phyloP scores from a whole-genome alignment of 2,888 invertebrate species.

The Rhagonycha lutea region DNA sequence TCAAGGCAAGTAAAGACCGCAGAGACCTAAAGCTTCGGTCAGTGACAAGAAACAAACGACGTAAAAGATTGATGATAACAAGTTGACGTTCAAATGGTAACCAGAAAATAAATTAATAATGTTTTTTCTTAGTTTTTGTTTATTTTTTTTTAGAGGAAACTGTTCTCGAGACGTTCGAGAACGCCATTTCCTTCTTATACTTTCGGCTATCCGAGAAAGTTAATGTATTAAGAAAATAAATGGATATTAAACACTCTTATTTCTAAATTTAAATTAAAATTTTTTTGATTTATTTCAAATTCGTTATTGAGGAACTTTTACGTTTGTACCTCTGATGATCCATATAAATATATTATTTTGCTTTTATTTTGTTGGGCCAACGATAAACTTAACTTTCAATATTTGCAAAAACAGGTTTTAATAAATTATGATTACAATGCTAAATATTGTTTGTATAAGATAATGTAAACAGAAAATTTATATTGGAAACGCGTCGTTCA shows the following conservation, averaged over 20 bases:
- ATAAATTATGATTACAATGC: not conserved
- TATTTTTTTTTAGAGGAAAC: slow-evolving; percentile 18
- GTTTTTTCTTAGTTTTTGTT: slow-evolving; percentile 39
- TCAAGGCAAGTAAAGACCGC: slow-evolving; percentile 29
- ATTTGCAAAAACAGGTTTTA: not conserved
- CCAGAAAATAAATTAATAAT: slow-evolving; percentile 52
- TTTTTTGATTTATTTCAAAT: not conserved
- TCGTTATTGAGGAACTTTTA: no score
- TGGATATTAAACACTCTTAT: not conserved
- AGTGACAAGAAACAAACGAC: slow-evolving; percentile 52
- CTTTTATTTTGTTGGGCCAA: not conserved
- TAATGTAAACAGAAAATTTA: slow-evolving; percentile 6
- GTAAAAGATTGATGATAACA: slow-evolving; percentile 52
- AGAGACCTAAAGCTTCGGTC: slow-evolving; percentile 34
- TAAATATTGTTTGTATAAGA: not conserved
- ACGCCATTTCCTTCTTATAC: not conserved
- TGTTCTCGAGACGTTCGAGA: not conserved
- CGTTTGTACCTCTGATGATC: no score
- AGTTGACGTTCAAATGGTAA: slow-evolving; percentile 49
- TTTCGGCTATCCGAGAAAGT: not conserved
- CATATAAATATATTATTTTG: not conserved
- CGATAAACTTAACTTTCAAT: not conserved
- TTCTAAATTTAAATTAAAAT: not conserved
- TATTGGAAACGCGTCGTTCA: slow-evolving; percentile 43
- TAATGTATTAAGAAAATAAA: not conserved